Percentiles rank a stretch among this genome's conserved stretches.
These are phyloP conservation scores for Centropus bengalensis DNA, from an alignment of 2,113 vertebrate genomes.

Conservation along the genomic window DNA sequence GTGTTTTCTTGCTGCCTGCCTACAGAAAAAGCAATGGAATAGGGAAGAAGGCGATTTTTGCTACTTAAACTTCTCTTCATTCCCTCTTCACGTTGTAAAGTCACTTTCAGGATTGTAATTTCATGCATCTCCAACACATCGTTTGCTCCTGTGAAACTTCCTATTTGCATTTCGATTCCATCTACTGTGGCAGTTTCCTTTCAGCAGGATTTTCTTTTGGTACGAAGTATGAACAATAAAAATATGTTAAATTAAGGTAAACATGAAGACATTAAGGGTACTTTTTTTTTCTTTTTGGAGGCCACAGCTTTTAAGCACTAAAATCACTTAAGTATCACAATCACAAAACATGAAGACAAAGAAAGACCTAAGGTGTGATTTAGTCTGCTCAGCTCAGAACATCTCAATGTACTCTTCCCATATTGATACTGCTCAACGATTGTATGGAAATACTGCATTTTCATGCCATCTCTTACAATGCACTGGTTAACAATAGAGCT, in stretches of 20 bases:
- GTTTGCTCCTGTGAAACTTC: background rate
- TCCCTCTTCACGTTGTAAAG: background rate
- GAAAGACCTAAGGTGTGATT: background rate
- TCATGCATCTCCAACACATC: background rate
- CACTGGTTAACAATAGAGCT: background rate
- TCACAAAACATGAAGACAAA: background rate
- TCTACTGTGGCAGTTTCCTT: background rate
- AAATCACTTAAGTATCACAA: background rate
- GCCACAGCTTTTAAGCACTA: background rate
- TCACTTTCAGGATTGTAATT: background rate
- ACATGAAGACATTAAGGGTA: background rate
- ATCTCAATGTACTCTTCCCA: background rate
- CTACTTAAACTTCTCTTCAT: background rate
- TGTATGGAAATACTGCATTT: background rate
- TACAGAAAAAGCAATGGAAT: background rate
- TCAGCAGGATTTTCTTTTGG: background rate
- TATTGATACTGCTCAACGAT: background rate
- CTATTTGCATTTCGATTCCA: background rate
- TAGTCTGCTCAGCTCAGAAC: background rate
- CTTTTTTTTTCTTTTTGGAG: background rate
- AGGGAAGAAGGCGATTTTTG: background rate
- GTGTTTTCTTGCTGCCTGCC: background rate
- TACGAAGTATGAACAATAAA: background rate
- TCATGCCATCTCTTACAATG: background rate
- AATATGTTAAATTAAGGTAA: background rate